Conservation (phyloP, 1,140 invertebrate genomes). For the Zaprionus nigranus region DNA sequence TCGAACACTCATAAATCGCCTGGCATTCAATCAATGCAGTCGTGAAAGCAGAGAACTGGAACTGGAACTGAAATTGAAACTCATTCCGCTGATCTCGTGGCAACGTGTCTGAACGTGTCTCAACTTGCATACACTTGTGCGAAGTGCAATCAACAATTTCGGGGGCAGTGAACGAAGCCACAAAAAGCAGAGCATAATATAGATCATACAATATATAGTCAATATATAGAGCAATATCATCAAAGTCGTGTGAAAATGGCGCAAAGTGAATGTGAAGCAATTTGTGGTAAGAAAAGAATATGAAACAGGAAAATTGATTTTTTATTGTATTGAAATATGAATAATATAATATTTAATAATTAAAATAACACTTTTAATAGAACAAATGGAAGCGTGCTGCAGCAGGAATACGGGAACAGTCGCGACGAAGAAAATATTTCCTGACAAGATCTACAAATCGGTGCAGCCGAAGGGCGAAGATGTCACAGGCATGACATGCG, state of each 20-base stretch:
- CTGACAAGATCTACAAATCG: conserved; percentile 78
- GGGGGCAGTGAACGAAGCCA: conserved; percentile 25
- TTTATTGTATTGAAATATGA: not conserved
- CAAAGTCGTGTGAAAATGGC: conserved; percentile 50
- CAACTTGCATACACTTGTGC: conserved; percentile 8
- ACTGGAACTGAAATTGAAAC: conserved; percentile 20
- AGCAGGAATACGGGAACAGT: conserved; percentile 10
- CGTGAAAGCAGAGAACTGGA: conserved; percentile 46
- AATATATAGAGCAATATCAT: not conserved
- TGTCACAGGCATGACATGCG: conserved; percentile 91
- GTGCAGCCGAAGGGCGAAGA: conserved; percentile 72
- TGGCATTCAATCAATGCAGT: conserved; percentile 79
- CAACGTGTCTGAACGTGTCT: conserved; percentile 57
- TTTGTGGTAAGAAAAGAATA: conserved; percentile 49
- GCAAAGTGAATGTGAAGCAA: conserved; percentile 53
- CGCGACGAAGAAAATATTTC: conserved; percentile 55
- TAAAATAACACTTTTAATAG: not conserved
- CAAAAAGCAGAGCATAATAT: conserved; percentile 19
- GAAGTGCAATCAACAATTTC: conserved; percentile 5
- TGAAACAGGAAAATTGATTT: not conserved
- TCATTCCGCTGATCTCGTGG: conserved; percentile 49
- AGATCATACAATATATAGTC: conserved; percentile 8
- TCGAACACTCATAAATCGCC: conserved; percentile 75
- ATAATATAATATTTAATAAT: not conserved
- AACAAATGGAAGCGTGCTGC: conserved; percentile 39